Evolutionary conservation across 2,888 invertebrate species (phyloP).

Genomic region (Ypsolopha scabrella): DNA sequence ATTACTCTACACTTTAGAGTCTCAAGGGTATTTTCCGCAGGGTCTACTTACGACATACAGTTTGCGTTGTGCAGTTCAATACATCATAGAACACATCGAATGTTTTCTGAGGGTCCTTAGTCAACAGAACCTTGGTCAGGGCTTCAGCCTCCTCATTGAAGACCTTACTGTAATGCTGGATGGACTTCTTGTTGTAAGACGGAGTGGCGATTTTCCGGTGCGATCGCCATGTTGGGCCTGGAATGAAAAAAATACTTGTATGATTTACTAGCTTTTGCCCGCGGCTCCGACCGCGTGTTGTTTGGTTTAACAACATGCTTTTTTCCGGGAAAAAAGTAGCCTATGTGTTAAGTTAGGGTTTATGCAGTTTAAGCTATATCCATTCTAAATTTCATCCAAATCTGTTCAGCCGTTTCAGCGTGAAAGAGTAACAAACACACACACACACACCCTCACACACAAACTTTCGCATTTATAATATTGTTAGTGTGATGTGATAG

Average conservation of each 20-base stretch:
- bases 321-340: not conserved
- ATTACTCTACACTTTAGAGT: too few relatives aligned
- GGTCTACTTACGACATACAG: constrained; percentile 46
- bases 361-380: too few relatives aligned
- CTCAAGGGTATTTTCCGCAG: too few relatives aligned
- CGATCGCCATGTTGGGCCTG: constrained; percentile 40
- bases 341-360: not conserved
- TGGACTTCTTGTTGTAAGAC: constrained; percentile 43
- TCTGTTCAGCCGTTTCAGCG: too few relatives aligned
- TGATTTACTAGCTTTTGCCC: not conserved
- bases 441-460: too few relatives aligned
- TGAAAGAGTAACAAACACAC: too few relatives aligned
- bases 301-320: not conserved
- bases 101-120: constrained; percentile 19
- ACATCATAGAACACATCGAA: constrained; percentile 39
- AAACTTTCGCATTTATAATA: too few relatives aligned
- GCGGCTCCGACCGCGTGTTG: too few relatives aligned
- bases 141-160: constrained; percentile 36
- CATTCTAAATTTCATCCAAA: too few relatives aligned
- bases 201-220: constrained; percentile 46
- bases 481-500: too few relatives aligned
- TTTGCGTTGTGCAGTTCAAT: constrained; percentile 35
- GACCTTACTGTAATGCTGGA: constrained; percentile 24
- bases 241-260: constrained; percentile 7
- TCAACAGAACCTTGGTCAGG: constrained; percentile 20